Base-by-base conservation (phyloP, 2,113 vertebrate species). In the Halcyon senegalensis region DNA sequence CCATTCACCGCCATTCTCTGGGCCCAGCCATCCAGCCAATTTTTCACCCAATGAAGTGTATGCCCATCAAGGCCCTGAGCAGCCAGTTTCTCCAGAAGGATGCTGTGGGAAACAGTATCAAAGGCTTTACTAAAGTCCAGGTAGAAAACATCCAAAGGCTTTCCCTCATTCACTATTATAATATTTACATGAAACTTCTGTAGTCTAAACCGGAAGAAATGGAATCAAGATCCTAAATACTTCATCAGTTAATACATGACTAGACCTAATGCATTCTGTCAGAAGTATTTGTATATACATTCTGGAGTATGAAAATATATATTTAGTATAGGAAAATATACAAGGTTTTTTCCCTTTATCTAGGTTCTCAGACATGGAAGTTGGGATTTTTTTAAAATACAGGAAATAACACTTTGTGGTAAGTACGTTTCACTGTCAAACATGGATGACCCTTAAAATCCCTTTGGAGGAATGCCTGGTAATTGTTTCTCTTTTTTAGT, bases 211-310 rank as follows among this genome's bases (percentile, higher is more conserved):
- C 10, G 7, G 87, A 73, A 0, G 1, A 89, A 87, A 81, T 33
- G 11, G 2, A 77, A 74, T n/a, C 35, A 35, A 39, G 13, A 30
- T 63, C 21, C 14, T 56, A 81, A 87, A 39, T 30, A 25, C 1
- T 4, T 2, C 23, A 6, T 1, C 25, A 50, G 13, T 41, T 88
- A 66, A 70, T 25, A 48, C 0, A 0, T 56, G 28, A n/a, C 13
- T 48, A 50, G 13, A 27, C 9, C 5, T 55, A 51, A 41, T 76
- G 18, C 2, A 33, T 75, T 79, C 17, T 41, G 2, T 89, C 28
- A 50, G 27, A 72, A 88, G 58, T 68, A 31, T 10, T 63, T 84
- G 5, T 43, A 12, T 56, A 8, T 39, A 46, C n/a, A 46, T 1
- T 59, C 21, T 35, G 7, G 9, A 2, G 48, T 24, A 67, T 23